phyloP scores from a whole-genome alignment of 2,888 invertebrate genomes.

The Heteromyza rotundicornis region DNA sequence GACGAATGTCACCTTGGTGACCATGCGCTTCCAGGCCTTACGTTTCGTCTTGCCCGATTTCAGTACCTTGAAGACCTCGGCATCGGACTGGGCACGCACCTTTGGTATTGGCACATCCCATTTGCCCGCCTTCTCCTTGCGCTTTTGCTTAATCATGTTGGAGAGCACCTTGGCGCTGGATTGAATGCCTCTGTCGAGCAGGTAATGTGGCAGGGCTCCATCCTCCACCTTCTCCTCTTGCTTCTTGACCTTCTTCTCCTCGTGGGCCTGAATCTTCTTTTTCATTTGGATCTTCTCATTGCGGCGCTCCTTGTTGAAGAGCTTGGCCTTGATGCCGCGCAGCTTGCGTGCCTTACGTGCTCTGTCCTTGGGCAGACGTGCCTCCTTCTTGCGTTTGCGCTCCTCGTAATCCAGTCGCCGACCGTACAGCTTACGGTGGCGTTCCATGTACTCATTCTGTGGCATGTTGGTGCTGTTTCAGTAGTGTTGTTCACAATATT shows the following conservation, averaged over 20 bases:
- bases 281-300: constrained; percentile 99
- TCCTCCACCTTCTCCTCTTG: constrained; percentile 84
- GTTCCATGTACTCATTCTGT: constrained; percentile 99
- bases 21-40: constrained; percentile 99
- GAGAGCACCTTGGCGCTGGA: constrained; percentile 93
- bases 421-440: constrained; percentile 95
- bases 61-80: constrained; percentile 94
- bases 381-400: constrained; percentile 92
- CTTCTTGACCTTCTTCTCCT: constrained; percentile 89
- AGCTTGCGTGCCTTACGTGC: constrained; percentile 90
- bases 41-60: constrained; percentile 90
- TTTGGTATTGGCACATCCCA: constrained; percentile 99
- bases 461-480: constrained; percentile 71
- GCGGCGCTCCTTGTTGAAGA: constrained; percentile 94
- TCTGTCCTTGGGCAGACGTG: constrained; percentile 89
- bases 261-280: constrained; percentile 96
- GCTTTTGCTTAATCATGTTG: constrained; percentile 99
- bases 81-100: constrained; percentile 94
- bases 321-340: constrained; percentile 95
- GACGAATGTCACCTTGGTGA: constrained; percentile 97
- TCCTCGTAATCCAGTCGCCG: constrained; percentile 97
- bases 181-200: constrained; percentile 96
- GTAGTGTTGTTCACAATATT: too few relatives aligned
- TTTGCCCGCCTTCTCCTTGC: constrained; percentile 99
- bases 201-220: constrained; percentile 93